Percentiles rank a stretch among this genome's conserved stretches.
Evolutionary conservation across 2,888 invertebrate species (phyloP).

Genomic region (Polymixis lichenea): DNA sequence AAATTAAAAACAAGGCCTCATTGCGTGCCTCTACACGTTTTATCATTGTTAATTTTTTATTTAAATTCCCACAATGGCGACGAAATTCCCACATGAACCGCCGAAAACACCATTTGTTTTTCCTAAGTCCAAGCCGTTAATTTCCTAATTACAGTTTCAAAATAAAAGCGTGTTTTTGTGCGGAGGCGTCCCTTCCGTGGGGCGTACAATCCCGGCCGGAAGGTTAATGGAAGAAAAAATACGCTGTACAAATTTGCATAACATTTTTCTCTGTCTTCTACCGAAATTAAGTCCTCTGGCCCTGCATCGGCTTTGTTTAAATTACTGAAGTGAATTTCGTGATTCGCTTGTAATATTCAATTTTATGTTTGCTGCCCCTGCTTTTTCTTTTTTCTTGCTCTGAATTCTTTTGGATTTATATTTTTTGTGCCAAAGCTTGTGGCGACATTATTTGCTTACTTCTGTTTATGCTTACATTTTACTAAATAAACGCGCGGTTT

Average conservation of each 20-base stretch:
- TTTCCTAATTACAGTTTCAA: conserved; percentile 89
- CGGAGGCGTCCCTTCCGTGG: conserved; percentile 78
- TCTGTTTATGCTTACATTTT: conserved; percentile 59
- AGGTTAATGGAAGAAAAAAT: conserved; percentile 90
- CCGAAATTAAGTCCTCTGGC: conserved; percentile 86
- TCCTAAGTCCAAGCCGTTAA: conserved; percentile 86
- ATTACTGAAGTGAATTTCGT: conserved; percentile 85
- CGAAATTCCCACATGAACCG: conserved; percentile 80
- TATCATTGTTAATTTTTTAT: conserved; percentile 72
- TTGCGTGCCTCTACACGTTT: conserved; percentile 56
- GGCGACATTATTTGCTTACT: conserved; percentile 58
- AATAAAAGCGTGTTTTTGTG: conserved; percentile 87
- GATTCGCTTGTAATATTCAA: conserved; percentile 83
- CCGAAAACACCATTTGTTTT: conserved; percentile 84
- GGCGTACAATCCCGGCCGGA: conserved; percentile 78
- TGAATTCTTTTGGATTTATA: conserved; percentile 66
- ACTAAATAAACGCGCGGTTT: conserved; percentile 52
- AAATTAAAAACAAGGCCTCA: conserved; percentile 31
- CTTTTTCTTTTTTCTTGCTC: conserved; percentile 62
- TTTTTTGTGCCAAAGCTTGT: conserved; percentile 60
- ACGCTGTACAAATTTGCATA: conserved; percentile 90
- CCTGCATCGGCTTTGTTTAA: conserved; percentile 87
- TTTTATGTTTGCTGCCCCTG: conserved; percentile 72
- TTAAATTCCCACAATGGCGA: conserved; percentile 76
- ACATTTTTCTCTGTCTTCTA: conserved; percentile 86